Percentiles rank a stretch among this genome's conserved stretches.
phyloP scores from a whole-genome alignment of 1,140 invertebrate genomes.

The Zophobas morio region DNA sequence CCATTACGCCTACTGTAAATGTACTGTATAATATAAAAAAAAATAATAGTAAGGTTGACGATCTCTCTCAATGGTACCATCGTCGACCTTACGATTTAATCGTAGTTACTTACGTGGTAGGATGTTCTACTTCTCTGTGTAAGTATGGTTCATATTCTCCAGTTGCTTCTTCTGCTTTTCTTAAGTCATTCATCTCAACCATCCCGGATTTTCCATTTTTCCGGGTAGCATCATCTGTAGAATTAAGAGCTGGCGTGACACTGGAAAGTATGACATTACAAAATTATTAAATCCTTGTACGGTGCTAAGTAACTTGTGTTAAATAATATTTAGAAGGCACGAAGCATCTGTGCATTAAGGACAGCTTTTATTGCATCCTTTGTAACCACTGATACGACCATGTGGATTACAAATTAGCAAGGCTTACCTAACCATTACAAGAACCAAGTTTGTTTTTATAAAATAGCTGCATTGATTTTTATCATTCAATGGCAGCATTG shows the following conservation, averaged over 20 bases:
- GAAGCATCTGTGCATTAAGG: neutral
- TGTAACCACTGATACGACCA: conserved; percentile 3
- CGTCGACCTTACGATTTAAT: neutral
- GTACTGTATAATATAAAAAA: no score
- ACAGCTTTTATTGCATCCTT: conserved; percentile 31
- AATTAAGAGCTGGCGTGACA: conserved; percentile 55
- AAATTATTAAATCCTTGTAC: conserved; percentile 9
- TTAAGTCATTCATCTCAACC: conserved; percentile 56
- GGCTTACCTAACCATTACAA: conserved; percentile 9
- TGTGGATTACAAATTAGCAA: conserved; percentile 24
- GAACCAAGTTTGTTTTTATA: conserved; percentile 16
- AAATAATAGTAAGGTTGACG: no score
- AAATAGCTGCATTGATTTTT: conserved; percentile 5
- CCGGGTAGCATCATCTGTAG: conserved; percentile 49
- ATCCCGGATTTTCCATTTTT: conserved; percentile 52
- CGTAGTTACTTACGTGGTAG: conserved; percentile 76
- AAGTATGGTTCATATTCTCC: conserved; percentile 75
- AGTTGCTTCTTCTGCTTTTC: conserved; percentile 53
- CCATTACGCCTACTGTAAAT: no score
- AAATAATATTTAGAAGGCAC: neutral
- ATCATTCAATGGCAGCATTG: conserved; percentile 17
- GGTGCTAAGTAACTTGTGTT: neutral
- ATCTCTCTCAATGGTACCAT: no score
- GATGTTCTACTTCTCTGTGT: conserved; percentile 78
- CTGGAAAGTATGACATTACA: conserved; percentile 49